Percentiles rank a stretch among this genome's conserved stretches.
These are phyloP conservation scores for Pongo pygmaeus DNA, from an alignment of 2,113 vertebrate species.

Conservation along the genomic window DNA sequence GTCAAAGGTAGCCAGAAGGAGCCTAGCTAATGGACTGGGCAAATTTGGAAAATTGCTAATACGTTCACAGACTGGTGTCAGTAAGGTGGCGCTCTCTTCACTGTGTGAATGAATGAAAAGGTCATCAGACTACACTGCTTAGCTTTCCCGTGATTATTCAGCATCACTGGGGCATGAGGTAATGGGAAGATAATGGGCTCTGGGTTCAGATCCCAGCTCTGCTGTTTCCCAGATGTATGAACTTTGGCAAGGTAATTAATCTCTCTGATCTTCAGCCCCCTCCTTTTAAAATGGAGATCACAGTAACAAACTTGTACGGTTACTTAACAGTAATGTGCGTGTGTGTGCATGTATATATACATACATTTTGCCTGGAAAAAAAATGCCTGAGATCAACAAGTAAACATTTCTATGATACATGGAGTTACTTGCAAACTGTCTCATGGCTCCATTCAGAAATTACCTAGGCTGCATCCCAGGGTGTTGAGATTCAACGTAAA, in stretches of 20 bases:
- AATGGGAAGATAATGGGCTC: conserved; percentile 60
- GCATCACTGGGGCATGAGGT: conserved; percentile 10
- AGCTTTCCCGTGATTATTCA: neutral
- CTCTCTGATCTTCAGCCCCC: neutral
- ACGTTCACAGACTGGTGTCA: neutral
- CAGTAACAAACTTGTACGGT: neutral
- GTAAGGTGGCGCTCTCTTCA: neutral
- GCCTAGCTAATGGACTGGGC: conserved; percentile 25
- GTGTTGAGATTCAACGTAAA: neutral
- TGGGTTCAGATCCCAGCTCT: conserved; percentile 66
- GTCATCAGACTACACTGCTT: neutral
- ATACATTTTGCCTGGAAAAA: neutral
- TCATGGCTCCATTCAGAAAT: neutral
- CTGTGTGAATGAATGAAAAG: neutral
- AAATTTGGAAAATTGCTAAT: conserved; percentile 51
- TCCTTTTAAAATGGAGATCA: neutral
- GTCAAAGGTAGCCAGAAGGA: conserved; percentile 35
- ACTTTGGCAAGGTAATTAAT: conserved; percentile 39
- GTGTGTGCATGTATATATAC: fast-evolving
- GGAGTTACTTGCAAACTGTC: neutral
- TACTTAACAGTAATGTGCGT: neutral
- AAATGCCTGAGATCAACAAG: neutral
- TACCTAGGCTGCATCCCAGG: neutral
- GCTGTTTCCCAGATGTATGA: neutral
- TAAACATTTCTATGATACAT: neutral